These are phyloP conservation scores for Drosophila suboccidentalis DNA, from an alignment of 2,888 invertebrate genomes.

Conservation along the genomic window DNA sequence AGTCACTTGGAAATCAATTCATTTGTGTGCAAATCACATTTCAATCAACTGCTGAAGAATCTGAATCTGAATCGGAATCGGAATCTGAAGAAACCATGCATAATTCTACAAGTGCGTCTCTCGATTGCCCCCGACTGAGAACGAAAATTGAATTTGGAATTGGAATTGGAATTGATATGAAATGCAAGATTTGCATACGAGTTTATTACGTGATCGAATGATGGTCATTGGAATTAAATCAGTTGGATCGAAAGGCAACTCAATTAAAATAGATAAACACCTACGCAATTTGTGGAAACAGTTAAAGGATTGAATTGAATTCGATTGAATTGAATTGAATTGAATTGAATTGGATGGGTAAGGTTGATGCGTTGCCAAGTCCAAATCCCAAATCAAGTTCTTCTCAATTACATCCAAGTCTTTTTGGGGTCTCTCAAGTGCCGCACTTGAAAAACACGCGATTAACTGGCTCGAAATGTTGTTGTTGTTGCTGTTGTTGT, in stretches of 20 bases:
- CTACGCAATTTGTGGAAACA: slow-evolving; percentile 23
- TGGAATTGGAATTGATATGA: slow-evolving; percentile 13
- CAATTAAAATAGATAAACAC: slow-evolving; percentile 24
- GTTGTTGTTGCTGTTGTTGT: neutral
- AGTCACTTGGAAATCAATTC: slow-evolving; percentile 49
- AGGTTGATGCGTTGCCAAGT: slow-evolving; percentile 17
- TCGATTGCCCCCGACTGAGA: slow-evolving; percentile 3
- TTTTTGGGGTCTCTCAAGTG: slow-evolving; percentile 43
- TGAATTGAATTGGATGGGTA: slow-evolving; percentile 9
- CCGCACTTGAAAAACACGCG: slow-evolving; percentile 58
- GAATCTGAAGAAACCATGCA: slow-evolving; percentile 5
- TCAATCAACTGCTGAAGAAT: slow-evolving; percentile 41
- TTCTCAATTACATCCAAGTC: slow-evolving; percentile 58
- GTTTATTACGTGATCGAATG: slow-evolving; percentile 26
- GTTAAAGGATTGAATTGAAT: neutral
- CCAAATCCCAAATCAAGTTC: slow-evolving; percentile 57
- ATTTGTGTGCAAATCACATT: slow-evolving; percentile 65
- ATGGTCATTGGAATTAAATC: slow-evolving; percentile 28
- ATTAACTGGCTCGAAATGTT: slow-evolving; percentile 54
- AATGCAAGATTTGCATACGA: slow-evolving; percentile 46
- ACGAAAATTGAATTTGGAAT: slow-evolving; percentile 22
- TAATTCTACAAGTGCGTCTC: neutral
- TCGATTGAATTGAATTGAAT: neutral
- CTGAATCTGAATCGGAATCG: no score
- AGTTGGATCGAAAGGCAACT: slow-evolving; percentile 19